Percentiles rank a stretch among this genome's conserved stretches.
Conservation (phyloP, 2,888 invertebrate species). For the Tenodera sinensis region DNA sequence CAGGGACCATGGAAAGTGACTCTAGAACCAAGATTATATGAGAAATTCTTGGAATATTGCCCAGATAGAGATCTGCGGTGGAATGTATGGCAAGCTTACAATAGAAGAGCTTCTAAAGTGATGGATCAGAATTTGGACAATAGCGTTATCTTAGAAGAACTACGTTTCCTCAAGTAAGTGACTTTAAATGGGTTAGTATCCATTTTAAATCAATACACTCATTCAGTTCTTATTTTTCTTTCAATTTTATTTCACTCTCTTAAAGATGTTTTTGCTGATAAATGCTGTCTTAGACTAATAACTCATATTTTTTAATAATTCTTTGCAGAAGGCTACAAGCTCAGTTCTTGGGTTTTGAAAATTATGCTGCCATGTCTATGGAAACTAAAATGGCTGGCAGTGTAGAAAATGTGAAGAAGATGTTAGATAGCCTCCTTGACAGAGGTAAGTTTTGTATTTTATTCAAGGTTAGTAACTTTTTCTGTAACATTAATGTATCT, state of each 20-base stretch:
- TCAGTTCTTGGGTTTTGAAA: conserved; percentile 70
- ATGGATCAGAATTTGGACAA: conserved; percentile 44
- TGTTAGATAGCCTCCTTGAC: conserved; percentile 63
- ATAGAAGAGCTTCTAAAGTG: conserved; percentile 61
- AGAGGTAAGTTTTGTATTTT: conserved; percentile 42
- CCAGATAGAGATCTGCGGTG: conserved; percentile 71
- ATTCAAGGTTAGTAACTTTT: no score
- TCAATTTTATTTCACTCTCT: no score
- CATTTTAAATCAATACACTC: no score
- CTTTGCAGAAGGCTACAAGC: conserved; percentile 63
- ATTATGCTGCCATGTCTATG: conserved; percentile 84
- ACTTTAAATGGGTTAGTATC: background rate
- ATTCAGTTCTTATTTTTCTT: no score
- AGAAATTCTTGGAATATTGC: conserved; percentile 80
- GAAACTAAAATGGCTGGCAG: conserved; percentile 89
- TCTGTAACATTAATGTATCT: no score
- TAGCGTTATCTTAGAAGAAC: conserved; percentile 72
- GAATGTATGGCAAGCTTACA: conserved; percentile 81
- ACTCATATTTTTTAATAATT: background rate
- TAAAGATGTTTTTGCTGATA: no score
- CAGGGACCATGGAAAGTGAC: conserved; percentile 83
- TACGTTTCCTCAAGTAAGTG: conserved; percentile 56
- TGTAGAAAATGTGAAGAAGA: conserved; percentile 67
- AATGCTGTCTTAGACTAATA: no score
- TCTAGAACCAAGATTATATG: conserved; percentile 67